Evolutionary conservation across 2,113 vertebrate genomes (phyloP).

Genomic region (Regulus satrapa): DNA sequence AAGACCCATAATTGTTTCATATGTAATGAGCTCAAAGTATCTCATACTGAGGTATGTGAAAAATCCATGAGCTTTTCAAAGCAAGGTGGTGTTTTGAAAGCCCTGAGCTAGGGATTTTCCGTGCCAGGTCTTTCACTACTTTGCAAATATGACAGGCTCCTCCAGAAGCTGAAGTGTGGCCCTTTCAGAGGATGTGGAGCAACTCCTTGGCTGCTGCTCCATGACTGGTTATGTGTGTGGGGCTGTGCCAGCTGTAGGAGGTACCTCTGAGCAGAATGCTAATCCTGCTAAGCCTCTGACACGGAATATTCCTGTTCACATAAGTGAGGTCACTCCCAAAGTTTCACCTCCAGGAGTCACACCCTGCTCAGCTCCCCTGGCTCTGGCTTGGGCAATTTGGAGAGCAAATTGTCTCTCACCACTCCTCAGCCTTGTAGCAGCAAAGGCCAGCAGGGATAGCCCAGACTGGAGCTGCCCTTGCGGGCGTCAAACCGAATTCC

Average conservation of each 20-base stretch:
- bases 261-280: not conserved
- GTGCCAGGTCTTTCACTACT: fast-evolving
- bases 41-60: not conserved
- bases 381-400: not conserved
- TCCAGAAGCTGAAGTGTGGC: not conserved
- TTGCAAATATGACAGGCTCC: not conserved
- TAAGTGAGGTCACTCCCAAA: not conserved
- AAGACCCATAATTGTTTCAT: not conserved
- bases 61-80: not conserved
- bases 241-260: not conserved
- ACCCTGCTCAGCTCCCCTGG: not conserved
- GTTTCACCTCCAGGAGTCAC: not conserved
- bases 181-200: not conserved
- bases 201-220: not conserved
- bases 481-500: fast-evolving
- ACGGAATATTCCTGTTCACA: not conserved
- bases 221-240: not conserved
- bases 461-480: not conserved
- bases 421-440: not conserved
- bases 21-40: not conserved
- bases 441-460: not conserved
- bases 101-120: not conserved
- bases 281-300: not conserved
- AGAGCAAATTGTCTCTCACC: not conserved
- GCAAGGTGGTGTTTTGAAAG: not conserved